phyloP scores from a whole-genome alignment of 2,113 vertebrate species.

The Leuciscus idus region DNA sequence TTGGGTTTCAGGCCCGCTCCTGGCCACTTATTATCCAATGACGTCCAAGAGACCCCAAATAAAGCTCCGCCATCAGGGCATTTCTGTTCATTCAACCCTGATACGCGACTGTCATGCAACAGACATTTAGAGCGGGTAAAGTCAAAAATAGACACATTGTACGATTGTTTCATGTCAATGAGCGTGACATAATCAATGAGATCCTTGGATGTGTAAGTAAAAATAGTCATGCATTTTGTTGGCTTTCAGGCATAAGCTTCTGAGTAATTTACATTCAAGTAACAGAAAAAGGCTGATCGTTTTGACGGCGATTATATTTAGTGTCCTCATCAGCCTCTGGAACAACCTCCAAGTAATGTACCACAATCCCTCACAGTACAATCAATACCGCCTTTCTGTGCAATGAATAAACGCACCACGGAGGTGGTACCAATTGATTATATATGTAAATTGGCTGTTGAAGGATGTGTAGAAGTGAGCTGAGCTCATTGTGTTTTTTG shows the following conservation, averaged over 20 bases:
- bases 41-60: not conserved
- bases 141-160: slow-evolving; percentile 20
- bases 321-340: slow-evolving; percentile 42
- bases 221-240: slow-evolving; percentile 10
- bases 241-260: not conserved
- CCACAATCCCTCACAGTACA: slow-evolving; percentile 43
- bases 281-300: slow-evolving; percentile 26
- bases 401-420: slow-evolving; percentile 32
- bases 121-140: not conserved
- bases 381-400: slow-evolving; percentile 41
- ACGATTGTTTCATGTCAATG: not conserved
- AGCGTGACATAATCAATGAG: slow-evolving; percentile 40
- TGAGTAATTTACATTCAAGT: slow-evolving; percentile 24
- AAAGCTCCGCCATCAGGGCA: slow-evolving; percentile 14
- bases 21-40: slow-evolving; percentile 30
- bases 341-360: slow-evolving; percentile 20
- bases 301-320: slow-evolving; percentile 45
- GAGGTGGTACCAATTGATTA: slow-evolving; percentile 46
- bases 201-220: slow-evolving; percentile 23
- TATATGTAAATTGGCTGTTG: slow-evolving; percentile 43
- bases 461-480: slow-evolving; percentile 26
- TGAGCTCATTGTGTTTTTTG: slow-evolving; percentile 35
- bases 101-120: not conserved
- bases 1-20: not conserved
- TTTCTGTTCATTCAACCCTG: slow-evolving; percentile 32